phyloP scores from a whole-genome alignment of 2,797 vertebrate species.

The Darevskia mixta region DNA sequence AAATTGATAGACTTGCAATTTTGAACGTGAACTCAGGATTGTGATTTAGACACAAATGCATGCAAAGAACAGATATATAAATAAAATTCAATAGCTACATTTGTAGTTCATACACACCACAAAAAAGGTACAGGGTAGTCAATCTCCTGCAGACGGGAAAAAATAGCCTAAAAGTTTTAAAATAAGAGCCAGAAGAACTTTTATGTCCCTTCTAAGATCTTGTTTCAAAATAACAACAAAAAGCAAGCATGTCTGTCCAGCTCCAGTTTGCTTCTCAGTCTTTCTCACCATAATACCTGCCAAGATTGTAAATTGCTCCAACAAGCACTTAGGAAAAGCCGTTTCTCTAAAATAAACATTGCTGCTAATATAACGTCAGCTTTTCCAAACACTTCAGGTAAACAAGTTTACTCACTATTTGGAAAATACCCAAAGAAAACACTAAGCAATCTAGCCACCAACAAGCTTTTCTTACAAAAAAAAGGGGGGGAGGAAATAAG shows the following conservation, averaged over 20 bases:
- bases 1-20: too few relatives aligned
- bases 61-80: too few relatives aligned
- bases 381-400: constrained; percentile 47
- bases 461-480: neutral
- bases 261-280: constrained; percentile 26
- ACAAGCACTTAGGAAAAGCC: constrained; percentile 33
- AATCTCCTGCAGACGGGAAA: too few relatives aligned
- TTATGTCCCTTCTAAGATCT: neutral
- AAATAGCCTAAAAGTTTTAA: neutral
- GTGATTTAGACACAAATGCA: too few relatives aligned
- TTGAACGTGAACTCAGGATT: too few relatives aligned
- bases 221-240: too few relatives aligned
- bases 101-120: too few relatives aligned
- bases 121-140: too few relatives aligned
- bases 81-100: too few relatives aligned
- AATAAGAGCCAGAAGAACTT: neutral
- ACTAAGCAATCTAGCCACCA: neutral
- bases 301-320: constrained; percentile 43
- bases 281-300: neutral
- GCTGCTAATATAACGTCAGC: constrained; percentile 57
- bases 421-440: constrained; percentile 37
- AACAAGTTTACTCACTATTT: constrained; percentile 35
- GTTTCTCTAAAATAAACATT: constrained; percentile 54
- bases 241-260: neutral
- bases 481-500: too few relatives aligned